Evolutionary conservation across 2,797 vertebrate genomes (phyloP), one percentile per base, ranked within the genome.

Genomic region (Cygnus olor): DNA sequence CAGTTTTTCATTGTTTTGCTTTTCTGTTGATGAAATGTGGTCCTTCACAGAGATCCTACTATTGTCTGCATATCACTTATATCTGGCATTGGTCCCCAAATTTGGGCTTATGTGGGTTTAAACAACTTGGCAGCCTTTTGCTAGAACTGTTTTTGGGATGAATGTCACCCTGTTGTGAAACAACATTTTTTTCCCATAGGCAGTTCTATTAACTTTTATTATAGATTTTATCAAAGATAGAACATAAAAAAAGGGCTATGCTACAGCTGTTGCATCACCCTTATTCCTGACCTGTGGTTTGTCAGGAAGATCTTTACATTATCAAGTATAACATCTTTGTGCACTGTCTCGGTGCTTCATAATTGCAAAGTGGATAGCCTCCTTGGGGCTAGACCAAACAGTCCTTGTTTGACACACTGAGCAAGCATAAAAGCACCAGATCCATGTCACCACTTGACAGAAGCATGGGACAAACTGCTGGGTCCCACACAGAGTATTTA

Each of bases 391-490:
- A 90, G 28, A 54, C 70, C 91, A 72, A 79, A 70, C 0, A 1
- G 51, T 40, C 58, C 38, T 89, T 69, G 54, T 86, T 73, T 73
- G 77, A 44, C 79, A 76, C 82, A 65, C 11, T 32, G 74, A 94
- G 74, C 14, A 71, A 95, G 63, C 58, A 92, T 20, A 92, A 94
- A 76, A 63, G 28, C 66, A 85, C 45, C 61, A 85, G 85, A 92
- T 92, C 42, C 61, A 66, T 71, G 78, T 70, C 14, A 77, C 54
- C 16, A 21, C 56, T 85, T 88, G 92, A 93, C 79, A 80, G 91
- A 92, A 63, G 68, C 86, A 68, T 3, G 4, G 79, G 63, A 38
- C 78, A 86, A 85, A 88, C 81, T 80, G 66, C 74, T 89, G 89
- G 30, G 69, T 66, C 85, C 68, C 88, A 78, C 56, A 86, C 58